These are phyloP conservation scores for Tupiocoris notatus DNA, from an alignment of 2,888 invertebrate genomes.

Conservation along the genomic window DNA sequence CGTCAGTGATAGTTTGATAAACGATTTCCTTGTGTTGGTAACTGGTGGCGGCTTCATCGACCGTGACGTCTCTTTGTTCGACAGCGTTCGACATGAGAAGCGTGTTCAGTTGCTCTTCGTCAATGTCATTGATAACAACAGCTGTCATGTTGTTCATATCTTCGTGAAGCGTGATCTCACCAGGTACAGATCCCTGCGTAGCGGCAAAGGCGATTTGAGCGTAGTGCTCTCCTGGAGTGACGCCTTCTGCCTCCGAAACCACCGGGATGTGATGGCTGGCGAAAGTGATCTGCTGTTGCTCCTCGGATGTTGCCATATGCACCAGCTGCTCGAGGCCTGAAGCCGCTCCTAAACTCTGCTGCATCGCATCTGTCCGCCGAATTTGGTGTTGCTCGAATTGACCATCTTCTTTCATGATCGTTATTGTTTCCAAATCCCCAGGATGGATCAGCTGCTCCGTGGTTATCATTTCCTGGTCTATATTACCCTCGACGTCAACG, in stretches of 20 bases:
- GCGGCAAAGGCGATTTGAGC: constrained; percentile 18
- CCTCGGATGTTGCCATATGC: constrained; percentile 9
- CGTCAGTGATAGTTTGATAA: constrained; percentile 24
- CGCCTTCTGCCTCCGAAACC: background rate
- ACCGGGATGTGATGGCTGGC: background rate
- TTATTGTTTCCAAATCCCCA: background rate
- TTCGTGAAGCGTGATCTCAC: constrained; percentile 30
- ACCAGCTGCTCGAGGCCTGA: constrained; percentile 15
- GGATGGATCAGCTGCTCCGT: background rate
- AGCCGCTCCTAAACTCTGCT: background rate
- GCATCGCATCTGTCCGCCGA: background rate
- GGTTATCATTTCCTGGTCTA: constrained; percentile 12
- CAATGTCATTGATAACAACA: constrained; percentile 35
- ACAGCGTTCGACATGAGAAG: constrained; percentile 30
- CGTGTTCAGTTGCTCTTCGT: constrained; percentile 35
- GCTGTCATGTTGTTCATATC: constrained; percentile 41
- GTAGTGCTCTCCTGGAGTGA: background rate
- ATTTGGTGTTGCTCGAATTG: background rate
- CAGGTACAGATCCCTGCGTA: constrained; percentile 3
- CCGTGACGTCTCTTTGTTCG: constrained; percentile 1
- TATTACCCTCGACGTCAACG: background rate
- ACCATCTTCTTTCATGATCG: constrained; percentile 14
- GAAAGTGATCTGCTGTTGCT: constrained; percentile 28
- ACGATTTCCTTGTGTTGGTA: constrained; percentile 27
- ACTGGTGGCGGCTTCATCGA: background rate